Evolutionary conservation across 2,113 vertebrate genomes (phyloP).

Genomic region (Verasper variegatus): DNA sequence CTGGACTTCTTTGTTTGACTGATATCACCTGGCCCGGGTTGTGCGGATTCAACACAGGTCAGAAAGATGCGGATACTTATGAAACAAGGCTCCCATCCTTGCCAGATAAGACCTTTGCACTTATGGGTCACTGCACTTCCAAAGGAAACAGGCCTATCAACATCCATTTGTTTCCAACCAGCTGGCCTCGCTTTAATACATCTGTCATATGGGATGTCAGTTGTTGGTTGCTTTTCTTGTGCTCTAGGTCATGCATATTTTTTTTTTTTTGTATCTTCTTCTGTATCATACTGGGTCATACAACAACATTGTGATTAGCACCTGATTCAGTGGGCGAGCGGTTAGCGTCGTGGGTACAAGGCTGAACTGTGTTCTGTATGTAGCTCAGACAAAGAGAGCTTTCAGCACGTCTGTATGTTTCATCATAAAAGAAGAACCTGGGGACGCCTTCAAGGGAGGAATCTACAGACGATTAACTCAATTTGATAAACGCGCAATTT

Average conservation of each 20-base stretch:
- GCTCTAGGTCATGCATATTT: background rate
- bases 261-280: background rate
- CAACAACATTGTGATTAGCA: constrained; percentile 58
- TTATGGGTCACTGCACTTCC: constrained; percentile 48
- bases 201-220: background rate
- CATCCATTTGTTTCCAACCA: background rate
- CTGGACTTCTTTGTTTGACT: background rate
- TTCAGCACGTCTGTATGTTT: constrained; percentile 27
- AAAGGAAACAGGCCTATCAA: background rate
- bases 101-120: constrained; percentile 40
- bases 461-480: background rate
- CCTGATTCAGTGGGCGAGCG: constrained; percentile 58
- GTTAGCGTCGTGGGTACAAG: constrained; percentile 43
- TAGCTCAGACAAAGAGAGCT: constrained; percentile 57
- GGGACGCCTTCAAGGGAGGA: background rate
- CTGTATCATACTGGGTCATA: constrained; percentile 28
- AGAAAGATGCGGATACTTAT: constrained; percentile 1
- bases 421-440: constrained; percentile 2
- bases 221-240: constrained; percentile 3
- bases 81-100: constrained; percentile 8
- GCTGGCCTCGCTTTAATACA: background rate
- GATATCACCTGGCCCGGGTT: background rate
- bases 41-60: constrained; percentile 5
- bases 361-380: constrained; percentile 47
- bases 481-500: no score